These are phyloP conservation scores for Drosophila orena DNA, from an alignment of 1,140 invertebrate species.

Conservation along the genomic window DNA sequence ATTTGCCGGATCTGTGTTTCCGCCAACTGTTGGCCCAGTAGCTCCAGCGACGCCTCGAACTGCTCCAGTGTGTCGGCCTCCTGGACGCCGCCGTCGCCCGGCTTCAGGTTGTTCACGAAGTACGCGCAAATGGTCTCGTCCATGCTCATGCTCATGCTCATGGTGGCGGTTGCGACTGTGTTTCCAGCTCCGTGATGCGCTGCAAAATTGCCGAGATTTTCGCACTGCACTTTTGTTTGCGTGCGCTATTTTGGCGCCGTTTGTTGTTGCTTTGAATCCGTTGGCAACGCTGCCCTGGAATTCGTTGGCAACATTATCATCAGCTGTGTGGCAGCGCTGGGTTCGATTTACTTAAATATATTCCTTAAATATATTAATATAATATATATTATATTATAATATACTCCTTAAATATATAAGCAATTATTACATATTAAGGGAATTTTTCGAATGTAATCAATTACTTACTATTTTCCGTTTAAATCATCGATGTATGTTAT, in stretches of 20 bases:
- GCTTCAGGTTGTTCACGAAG: slow-evolving; percentile 68
- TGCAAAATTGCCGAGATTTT: slow-evolving; percentile 10
- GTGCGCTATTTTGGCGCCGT: slow-evolving; percentile 33
- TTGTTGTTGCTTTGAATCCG: slow-evolving; percentile 14
- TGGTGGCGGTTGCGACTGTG: slow-evolving; percentile 16
- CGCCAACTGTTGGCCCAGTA: slow-evolving; percentile 59
- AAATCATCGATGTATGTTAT: background rate
- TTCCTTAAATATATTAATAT: too few relatives aligned
- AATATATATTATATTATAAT: too few relatives aligned
- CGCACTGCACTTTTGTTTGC: background rate
- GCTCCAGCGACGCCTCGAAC: slow-evolving; percentile 44
- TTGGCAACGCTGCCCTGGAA: background rate
- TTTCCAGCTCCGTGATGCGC: background rate
- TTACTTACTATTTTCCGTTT: background rate
- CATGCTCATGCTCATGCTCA: slow-evolving; percentile 68
- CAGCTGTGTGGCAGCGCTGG: background rate
- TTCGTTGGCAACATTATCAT: background rate
- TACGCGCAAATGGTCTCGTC: slow-evolving; percentile 78
- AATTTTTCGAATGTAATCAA: too few relatives aligned
- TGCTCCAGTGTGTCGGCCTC: slow-evolving; percentile 39
- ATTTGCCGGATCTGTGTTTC: slow-evolving; percentile 76
- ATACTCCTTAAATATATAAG: too few relatives aligned
- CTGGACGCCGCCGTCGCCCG: slow-evolving; percentile 4
- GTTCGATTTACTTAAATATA: too few relatives aligned
- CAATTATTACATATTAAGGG: too few relatives aligned